Conservation (phyloP, 2,113 vertebrate species). For the Microcebus murinus region DNA sequence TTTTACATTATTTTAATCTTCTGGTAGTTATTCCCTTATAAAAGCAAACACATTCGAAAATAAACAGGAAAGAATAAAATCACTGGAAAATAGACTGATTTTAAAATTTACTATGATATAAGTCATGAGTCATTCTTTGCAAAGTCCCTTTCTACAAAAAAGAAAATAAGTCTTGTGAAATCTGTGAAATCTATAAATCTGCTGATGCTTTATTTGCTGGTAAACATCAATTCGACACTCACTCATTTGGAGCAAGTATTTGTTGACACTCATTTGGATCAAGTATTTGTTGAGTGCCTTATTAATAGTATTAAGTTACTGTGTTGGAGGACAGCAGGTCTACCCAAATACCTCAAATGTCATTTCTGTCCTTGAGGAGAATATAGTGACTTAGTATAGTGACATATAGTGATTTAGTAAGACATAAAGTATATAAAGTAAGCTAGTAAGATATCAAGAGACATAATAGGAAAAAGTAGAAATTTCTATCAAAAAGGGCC, state of each 20-base stretch:
- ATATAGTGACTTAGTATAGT: neutral
- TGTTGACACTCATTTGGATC: neutral
- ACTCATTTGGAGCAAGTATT: neutral
- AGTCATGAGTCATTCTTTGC: neutral
- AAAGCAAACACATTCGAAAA: constrained; percentile 24
- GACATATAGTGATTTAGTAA: neutral
- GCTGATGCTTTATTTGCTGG: neutral
- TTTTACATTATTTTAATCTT: constrained; percentile 31
- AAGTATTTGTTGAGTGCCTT: neutral
- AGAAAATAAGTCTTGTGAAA: neutral
- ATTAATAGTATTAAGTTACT: neutral
- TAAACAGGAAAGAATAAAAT: constrained; percentile 22
- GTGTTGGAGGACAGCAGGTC: neutral
- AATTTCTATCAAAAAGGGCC: neutral
- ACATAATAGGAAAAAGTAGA: neutral
- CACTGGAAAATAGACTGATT: neutral
- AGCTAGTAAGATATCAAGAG: neutral
- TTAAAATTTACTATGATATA: neutral
- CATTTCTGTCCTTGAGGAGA: neutral
- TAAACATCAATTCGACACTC: neutral
- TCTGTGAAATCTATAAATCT: neutral
- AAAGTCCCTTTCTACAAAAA: neutral
- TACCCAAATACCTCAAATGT: neutral
- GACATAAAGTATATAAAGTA: no score
- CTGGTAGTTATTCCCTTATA: neutral